phyloP scores from a whole-genome alignment of 2,888 invertebrate species.

The Pollenia amentaria region DNA sequence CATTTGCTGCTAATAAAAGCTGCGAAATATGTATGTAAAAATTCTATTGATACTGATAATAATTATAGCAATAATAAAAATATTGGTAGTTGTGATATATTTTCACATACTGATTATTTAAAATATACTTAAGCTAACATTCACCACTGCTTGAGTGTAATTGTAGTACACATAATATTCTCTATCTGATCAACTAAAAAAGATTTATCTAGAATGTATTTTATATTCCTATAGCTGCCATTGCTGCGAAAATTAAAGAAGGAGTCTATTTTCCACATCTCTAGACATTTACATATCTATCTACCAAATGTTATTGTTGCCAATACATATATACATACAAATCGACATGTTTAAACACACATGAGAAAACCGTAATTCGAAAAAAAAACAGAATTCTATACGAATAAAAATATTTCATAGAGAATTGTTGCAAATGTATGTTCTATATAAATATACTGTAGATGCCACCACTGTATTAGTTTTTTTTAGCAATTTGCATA shows the following conservation, averaged over 20 bases:
- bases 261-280: conserved; percentile 58
- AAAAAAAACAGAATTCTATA: conserved; percentile 15
- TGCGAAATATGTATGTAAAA: too few relatives aligned
- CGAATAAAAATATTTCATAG: conserved; percentile 31
- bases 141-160: background rate
- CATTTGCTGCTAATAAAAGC: too few relatives aligned
- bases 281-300: conserved; percentile 53
- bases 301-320: conserved; percentile 53
- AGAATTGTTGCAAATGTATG: conserved; percentile 47
- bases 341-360: conserved; percentile 29
- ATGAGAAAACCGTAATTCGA: conserved; percentile 18
- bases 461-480: conserved; percentile 44
- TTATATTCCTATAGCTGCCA: conserved; percentile 30
- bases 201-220: conserved; percentile 16
- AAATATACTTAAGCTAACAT: too few relatives aligned
- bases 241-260: conserved; percentile 48
- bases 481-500: conserved; percentile 71
- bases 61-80: too few relatives aligned
- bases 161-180: background rate
- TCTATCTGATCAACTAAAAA: background rate
- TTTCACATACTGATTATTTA: too few relatives aligned
- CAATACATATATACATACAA: conserved; percentile 26
- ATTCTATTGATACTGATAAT: too few relatives aligned
- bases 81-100: too few relatives aligned
- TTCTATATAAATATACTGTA: background rate